Percentiles rank a stretch among this genome's conserved stretches.
These are phyloP conservation scores for Siderastrea siderea DNA, from an alignment of 92 coral and sea anemone species.

Conservation along the genomic window DNA sequence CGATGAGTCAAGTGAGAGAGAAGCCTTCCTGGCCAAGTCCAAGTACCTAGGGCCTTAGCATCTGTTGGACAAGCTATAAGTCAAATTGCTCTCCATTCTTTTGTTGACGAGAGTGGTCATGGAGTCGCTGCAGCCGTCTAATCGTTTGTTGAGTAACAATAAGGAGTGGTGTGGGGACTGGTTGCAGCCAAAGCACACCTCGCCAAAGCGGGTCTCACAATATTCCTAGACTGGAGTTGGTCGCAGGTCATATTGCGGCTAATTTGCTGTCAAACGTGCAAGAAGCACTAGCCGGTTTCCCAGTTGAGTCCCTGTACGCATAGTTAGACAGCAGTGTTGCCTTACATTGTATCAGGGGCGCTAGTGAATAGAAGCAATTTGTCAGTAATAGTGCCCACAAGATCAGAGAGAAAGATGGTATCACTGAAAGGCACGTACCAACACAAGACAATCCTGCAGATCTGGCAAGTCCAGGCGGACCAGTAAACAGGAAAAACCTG, in stretches of 20 bases:
- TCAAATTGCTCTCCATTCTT: constrained; percentile 28
- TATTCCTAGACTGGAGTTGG: constrained; percentile 32
- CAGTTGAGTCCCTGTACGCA: not conserved
- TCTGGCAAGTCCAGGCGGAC: constrained; percentile 16
- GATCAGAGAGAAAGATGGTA: constrained; percentile 22
- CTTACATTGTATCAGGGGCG: constrained; percentile 37
- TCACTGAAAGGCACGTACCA: constrained; percentile 49
- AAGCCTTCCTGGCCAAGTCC: constrained; percentile 8
- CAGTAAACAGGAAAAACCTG: not conserved
- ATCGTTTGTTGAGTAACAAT: constrained; percentile 16
- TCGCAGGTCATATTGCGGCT: constrained; percentile 42
- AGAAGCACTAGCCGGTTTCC: constrained; percentile 3
- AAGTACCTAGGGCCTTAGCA: constrained; percentile 3
- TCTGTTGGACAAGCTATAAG: not conserved
- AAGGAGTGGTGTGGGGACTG: constrained; percentile 14
- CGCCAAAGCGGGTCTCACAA: not conserved
- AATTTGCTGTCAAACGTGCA: constrained; percentile 36
- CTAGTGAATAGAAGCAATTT: constrained; percentile 46
- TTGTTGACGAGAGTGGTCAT: constrained; percentile 37
- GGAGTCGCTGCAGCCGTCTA: constrained; percentile 40
- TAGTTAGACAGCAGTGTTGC: constrained; percentile 30
- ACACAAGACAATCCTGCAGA: constrained; percentile 42
- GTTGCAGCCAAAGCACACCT: constrained; percentile 25
- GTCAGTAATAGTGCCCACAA: constrained; percentile 49
- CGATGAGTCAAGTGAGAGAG: constrained; percentile 30